phyloP scores from a whole-genome alignment of 2,888 invertebrate species.

The Smittia sp. region DNA sequence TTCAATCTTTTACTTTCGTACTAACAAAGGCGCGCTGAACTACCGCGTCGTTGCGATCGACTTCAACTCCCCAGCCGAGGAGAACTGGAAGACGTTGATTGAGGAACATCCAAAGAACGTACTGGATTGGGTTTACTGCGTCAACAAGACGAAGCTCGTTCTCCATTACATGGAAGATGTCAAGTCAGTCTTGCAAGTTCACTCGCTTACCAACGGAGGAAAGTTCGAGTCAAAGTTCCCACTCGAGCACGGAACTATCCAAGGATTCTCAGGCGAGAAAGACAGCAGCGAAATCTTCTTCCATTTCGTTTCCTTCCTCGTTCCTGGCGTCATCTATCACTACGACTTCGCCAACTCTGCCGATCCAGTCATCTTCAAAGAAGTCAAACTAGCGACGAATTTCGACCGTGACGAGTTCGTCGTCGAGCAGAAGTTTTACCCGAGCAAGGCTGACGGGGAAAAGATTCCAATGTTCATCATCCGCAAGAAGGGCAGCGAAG shows the following conservation, averaged over 20 bases:
- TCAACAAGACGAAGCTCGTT: slow-evolving; percentile 80
- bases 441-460: slow-evolving; percentile 82
- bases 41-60: slow-evolving; percentile 84
- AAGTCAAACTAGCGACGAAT: slow-evolving; percentile 75
- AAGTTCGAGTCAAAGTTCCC: slow-evolving; percentile 69
- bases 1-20: slow-evolving; percentile 77
- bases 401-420: slow-evolving; percentile 76
- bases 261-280: slow-evolving; percentile 75
- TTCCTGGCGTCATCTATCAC: slow-evolving; percentile 82
- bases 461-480: slow-evolving; percentile 95
- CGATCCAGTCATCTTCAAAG: slow-evolving; percentile 69
- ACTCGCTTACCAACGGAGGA: slow-evolving; percentile 67
- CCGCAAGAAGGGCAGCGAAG: slow-evolving; percentile 59
- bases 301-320: slow-evolving; percentile 89
- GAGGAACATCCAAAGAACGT: slow-evolving; percentile 83
- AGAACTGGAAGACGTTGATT: slow-evolving; percentile 80
- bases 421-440: slow-evolving; percentile 87
- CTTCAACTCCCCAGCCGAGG: slow-evolving; percentile 66
- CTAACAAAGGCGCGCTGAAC: slow-evolving; percentile 91
- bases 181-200: slow-evolving; percentile 84
- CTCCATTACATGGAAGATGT: slow-evolving; percentile 91
- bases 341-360: slow-evolving; percentile 71
- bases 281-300: slow-evolving; percentile 88
- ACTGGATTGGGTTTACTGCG: slow-evolving; percentile 83
- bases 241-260: slow-evolving; percentile 80